Conservation (phyloP, 1,140 invertebrate species). For the Ceratitis capitata region DNA sequence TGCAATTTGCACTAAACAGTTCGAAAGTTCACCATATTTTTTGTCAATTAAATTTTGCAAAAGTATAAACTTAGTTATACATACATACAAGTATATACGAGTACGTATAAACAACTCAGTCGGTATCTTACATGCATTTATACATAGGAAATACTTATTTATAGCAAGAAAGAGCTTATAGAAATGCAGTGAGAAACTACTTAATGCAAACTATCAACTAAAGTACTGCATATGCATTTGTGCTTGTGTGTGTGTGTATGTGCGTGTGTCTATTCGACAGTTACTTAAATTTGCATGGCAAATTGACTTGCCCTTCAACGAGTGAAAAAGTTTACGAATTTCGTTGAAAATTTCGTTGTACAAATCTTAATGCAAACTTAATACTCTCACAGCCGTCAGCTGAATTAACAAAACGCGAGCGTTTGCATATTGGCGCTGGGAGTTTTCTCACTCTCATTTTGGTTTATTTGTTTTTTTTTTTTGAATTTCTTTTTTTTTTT, state of each 20-base stretch:
- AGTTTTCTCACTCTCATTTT: too few species aligned
- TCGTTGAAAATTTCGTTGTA: background rate
- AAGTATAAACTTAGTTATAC: background rate
- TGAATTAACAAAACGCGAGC: slow-evolving; percentile 23
- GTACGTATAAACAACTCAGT: background rate
- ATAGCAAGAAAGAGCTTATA: background rate
- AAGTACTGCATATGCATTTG: too few species aligned
- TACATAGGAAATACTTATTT: background rate
- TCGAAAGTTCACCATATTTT: background rate
- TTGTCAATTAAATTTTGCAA: background rate
- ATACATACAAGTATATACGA: background rate
- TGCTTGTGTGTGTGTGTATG: too few species aligned
- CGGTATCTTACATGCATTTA: too few species aligned
- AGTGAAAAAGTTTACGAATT: background rate
- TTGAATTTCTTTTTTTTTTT: too few species aligned
- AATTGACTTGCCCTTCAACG: slow-evolving; percentile 8
- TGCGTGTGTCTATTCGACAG: too few species aligned
- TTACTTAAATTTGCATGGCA: slow-evolving; percentile 16
- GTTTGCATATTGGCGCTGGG: background rate
- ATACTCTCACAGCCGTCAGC: background rate
- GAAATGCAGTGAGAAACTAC: background rate
- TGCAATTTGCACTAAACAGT: background rate
- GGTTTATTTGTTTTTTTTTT: background rate
- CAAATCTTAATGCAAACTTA: background rate
- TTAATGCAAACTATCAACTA: slow-evolving; percentile 14